Conservation (phyloP, 2,113 vertebrate genomes). For the Malurus cyaneus region DNA sequence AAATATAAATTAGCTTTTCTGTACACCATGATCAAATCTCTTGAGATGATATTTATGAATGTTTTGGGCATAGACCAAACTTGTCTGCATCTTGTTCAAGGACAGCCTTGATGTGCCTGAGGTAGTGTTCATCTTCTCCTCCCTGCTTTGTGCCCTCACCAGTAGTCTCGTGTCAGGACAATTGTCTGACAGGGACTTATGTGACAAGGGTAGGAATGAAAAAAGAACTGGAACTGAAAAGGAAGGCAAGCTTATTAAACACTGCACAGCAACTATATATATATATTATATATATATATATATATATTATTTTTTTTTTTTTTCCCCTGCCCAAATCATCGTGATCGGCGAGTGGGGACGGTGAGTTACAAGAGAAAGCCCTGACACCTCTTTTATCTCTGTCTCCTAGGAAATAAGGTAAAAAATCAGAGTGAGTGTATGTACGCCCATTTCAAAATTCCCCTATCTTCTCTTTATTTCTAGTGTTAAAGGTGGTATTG, state of each 20-base stretch:
- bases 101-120: neutral
- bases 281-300: no score
- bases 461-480: neutral
- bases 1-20: neutral
- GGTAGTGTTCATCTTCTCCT: neutral
- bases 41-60: neutral
- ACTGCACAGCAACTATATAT: neutral
- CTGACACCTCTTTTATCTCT: neutral
- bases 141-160: neutral
- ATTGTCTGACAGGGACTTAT: neutral
- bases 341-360: no score
- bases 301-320: no score
- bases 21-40: neutral
- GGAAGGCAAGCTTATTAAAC: neutral
- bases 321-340: neutral
- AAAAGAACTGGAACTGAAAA: neutral
- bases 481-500: neutral
- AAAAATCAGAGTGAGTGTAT: neutral
- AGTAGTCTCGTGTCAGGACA: neutral
- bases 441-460: neutral
- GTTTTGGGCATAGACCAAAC: neutral
- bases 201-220: neutral
- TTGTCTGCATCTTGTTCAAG: neutral
- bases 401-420: neutral
- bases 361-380: no score